Percentiles rank a stretch among this genome's conserved stretches.
phyloP scores from a whole-genome alignment of 1,140 invertebrate species.

The Diabrotica undecimpunctata region DNA sequence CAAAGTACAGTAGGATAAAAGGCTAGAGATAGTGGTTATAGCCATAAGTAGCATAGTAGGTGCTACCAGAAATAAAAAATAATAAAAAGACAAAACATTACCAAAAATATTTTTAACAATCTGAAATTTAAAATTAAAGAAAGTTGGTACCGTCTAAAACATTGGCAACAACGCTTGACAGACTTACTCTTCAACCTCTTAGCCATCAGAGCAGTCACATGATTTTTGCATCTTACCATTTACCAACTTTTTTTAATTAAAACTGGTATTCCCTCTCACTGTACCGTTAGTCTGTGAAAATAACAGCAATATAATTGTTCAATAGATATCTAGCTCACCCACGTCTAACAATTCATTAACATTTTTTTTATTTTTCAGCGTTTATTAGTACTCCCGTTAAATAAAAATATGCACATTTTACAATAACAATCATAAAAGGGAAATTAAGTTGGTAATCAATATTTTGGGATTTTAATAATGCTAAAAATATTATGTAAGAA shows the following conservation, averaged over 20 bases:
- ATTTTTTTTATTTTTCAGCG: neutral
- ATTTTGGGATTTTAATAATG: no score
- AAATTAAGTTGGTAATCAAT: no score
- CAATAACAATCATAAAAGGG: no score
- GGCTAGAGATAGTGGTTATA: no score
- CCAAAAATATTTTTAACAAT: no score
- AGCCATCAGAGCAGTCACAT: constrained; percentile 22
- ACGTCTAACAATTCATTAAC: constrained; percentile 18
- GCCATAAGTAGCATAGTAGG: no score
- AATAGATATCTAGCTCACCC: constrained; percentile 30
- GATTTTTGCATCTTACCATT: constrained; percentile 33
- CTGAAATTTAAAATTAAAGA: no score
- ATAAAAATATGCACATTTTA: no score
- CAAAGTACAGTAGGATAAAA: no score
- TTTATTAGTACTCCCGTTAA: neutral
- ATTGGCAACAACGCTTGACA: neutral
- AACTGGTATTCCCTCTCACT: constrained; percentile 31
- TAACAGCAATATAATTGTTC: constrained; percentile 27
- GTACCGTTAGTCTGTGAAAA: constrained; percentile 30
- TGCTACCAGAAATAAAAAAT: no score
- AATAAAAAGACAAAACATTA: no score
- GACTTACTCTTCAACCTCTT: constrained; percentile 1
- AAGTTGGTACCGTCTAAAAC: neutral
- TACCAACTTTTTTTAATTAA: constrained; percentile 31
- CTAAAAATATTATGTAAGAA: no score